phyloP scores from a whole-genome alignment of 2,797 vertebrate genomes.

The Sebastes cheni region DNA sequence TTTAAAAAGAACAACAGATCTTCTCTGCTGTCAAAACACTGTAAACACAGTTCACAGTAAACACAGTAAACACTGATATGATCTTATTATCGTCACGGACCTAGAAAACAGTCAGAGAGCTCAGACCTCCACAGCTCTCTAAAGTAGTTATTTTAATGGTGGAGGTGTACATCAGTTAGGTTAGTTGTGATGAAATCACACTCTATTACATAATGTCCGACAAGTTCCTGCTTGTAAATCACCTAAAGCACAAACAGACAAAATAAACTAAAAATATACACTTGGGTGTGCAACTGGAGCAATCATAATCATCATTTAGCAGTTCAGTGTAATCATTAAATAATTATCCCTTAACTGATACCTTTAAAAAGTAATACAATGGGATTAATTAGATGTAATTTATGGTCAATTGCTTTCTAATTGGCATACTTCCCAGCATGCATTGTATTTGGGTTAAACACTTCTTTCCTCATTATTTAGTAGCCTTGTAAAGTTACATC shows the following conservation, averaged over 20 bases:
- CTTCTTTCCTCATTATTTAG: background rate
- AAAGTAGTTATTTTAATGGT: background rate
- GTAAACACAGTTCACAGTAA: background rate
- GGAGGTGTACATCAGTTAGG: background rate
- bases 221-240: background rate
- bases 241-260: background rate
- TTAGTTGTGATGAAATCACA: background rate
- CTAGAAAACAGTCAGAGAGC: background rate
- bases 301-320: background rate
- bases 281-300: no score
- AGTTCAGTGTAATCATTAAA: background rate
- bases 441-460: background rate
- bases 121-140: background rate
- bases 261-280: background rate
- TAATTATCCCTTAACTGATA: background rate
- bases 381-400: background rate
- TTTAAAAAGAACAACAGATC: background rate
- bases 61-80: background rate
- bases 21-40: background rate
- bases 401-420: background rate
- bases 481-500: no score
- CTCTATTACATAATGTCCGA: no score
- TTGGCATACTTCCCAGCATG: background rate
- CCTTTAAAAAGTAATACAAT: background rate
- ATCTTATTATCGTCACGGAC: background rate